These are phyloP conservation scores for Acanthosepion pharaonis DNA, from an alignment of 2,888 invertebrate genomes.

Conservation along the genomic window DNA sequence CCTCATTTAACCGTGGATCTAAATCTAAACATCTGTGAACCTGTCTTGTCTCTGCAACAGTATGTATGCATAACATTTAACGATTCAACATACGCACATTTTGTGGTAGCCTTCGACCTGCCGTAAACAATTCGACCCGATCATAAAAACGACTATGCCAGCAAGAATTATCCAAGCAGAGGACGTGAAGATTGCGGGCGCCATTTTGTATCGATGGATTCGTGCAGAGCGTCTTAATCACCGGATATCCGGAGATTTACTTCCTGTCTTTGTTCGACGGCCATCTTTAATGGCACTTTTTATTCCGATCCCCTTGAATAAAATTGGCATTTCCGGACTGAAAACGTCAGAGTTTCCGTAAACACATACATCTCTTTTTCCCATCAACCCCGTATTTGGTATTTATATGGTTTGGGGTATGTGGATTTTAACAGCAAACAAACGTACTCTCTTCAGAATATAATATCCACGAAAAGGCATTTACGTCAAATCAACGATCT, in stretches of 20 bases:
- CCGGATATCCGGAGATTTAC: conserved; percentile 13
- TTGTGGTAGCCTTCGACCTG: not conserved
- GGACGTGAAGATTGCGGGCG: not conserved
- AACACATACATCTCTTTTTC: not conserved
- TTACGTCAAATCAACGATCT: too few species aligned
- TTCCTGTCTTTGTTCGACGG: not conserved
- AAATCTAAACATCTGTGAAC: too few species aligned
- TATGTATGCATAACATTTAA: too few species aligned
- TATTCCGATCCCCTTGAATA: conserved; percentile 15
- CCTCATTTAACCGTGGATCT: too few species aligned
- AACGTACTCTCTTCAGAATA: too few species aligned
- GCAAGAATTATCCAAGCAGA: not conserved
- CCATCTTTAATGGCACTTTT: conserved; percentile 33
- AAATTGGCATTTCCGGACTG: not conserved
- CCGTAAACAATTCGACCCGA: not conserved
- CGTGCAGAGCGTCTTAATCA: conserved; percentile 33
- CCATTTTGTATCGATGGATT: not conserved
- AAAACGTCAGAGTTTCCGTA: not conserved
- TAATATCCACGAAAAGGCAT: too few species aligned
- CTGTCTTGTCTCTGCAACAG: too few species aligned
- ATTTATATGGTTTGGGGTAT: not conserved
- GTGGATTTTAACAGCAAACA: too few species aligned
- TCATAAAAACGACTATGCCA: not conserved
- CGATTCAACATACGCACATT: not conserved
- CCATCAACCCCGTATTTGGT: not conserved